These are phyloP conservation scores for Agrilus biguttatus DNA, from an alignment of 2,888 invertebrate genomes.

Conservation along the genomic window DNA sequence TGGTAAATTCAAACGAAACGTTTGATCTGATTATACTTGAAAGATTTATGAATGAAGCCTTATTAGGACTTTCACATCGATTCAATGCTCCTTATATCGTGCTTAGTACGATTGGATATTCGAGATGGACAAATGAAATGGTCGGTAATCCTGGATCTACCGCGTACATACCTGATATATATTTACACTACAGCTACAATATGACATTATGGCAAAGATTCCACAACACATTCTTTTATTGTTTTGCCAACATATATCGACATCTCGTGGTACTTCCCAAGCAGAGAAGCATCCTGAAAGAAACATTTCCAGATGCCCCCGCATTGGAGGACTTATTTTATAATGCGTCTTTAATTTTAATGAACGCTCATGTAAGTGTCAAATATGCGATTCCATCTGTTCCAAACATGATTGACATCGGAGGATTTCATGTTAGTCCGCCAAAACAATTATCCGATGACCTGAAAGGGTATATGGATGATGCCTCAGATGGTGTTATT, in stretches of 20 bases:
- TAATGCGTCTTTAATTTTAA: slow-evolving; percentile 11
- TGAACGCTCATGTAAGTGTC: slow-evolving; percentile 33
- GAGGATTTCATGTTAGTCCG: slow-evolving; percentile 31
- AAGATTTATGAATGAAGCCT: slow-evolving; percentile 18
- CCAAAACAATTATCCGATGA: slow-evolving; percentile 23
- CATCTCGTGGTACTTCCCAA: slow-evolving; percentile 4
- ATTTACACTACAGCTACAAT: slow-evolving; percentile 7
- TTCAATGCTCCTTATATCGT: slow-evolving; percentile 15
- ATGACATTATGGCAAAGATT: slow-evolving; percentile 16
- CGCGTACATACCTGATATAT: slow-evolving; percentile 12
- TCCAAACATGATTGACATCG: slow-evolving; percentile 39
- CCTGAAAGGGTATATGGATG: slow-evolving; percentile 34
- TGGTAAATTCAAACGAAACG: slow-evolving; percentile 14
- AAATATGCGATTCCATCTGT: slow-evolving; percentile 33
- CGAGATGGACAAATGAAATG: slow-evolving; percentile 12
- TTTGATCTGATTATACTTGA: slow-evolving; percentile 22
- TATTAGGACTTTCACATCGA: slow-evolving; percentile 13
- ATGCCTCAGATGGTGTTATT: slow-evolving; percentile 36
- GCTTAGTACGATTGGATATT: slow-evolving; percentile 12
- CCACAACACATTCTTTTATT: slow-evolving; percentile 10
- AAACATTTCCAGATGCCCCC: slow-evolving; percentile 10
- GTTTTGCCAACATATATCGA: slow-evolving; percentile 3
- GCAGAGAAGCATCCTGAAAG: slow-evolving; percentile 8
- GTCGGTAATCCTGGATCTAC: slow-evolving; percentile 16
- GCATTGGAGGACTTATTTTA: slow-evolving; percentile 7